These are phyloP conservation scores for Apteryx owenii DNA, from an alignment of 2,113 vertebrate species.

Conservation along the genomic window DNA sequence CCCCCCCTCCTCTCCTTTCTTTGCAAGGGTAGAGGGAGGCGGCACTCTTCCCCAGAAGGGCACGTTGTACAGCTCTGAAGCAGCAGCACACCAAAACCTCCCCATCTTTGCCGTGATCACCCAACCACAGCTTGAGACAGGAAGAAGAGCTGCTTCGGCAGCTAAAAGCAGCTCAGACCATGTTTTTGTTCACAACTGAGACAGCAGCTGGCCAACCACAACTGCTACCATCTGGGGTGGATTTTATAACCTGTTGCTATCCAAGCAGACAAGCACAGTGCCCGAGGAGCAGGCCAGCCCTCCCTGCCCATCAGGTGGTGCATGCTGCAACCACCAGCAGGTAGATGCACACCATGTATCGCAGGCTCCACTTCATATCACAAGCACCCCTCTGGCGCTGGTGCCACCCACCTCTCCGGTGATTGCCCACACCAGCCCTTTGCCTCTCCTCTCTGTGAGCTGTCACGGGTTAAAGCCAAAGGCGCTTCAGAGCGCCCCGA, in stretches of 20 bases:
- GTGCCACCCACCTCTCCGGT: neutral
- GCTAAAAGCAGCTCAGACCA: neutral
- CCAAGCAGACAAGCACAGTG: neutral
- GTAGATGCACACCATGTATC: neutral
- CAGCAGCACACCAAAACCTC: neutral
- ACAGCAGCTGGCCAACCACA: neutral
- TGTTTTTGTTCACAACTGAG: neutral
- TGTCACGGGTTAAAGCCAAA: neutral
- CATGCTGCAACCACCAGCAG: neutral
- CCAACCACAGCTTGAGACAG: neutral
- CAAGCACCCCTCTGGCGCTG: neutral
- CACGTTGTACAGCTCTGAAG: neutral
- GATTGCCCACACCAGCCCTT: neutral
- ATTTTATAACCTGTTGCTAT: neutral
- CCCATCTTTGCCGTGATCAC: too few species aligned
- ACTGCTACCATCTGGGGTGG: neutral
- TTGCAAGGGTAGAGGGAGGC: accelerated
- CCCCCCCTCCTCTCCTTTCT: too few species aligned
- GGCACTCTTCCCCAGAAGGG: neutral
- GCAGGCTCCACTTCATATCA: neutral
- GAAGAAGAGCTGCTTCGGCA: neutral
- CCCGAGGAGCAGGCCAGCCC: neutral
- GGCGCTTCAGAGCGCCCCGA: neutral
- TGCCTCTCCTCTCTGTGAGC: neutral
- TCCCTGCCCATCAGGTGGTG: too few species aligned